Conservation (phyloP, 2,797 vertebrate genomes). For the Coregonus sp. region DNA sequence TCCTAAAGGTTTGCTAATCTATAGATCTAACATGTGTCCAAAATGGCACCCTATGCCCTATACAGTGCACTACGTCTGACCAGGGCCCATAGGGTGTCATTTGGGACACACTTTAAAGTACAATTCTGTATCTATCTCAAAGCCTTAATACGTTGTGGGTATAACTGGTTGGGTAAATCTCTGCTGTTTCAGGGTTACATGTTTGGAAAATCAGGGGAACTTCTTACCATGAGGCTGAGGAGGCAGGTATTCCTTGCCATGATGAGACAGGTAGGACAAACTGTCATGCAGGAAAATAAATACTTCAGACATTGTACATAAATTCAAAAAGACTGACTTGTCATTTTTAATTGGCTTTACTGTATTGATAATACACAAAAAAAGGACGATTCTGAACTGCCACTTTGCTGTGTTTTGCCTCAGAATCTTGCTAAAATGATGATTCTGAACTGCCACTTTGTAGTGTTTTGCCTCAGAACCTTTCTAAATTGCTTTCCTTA, state of each 20-base stretch:
- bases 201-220: conserved; percentile 54
- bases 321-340: conserved; percentile 18
- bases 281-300: conserved; percentile 40
- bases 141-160: neutral
- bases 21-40: neutral
- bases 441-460: conserved; percentile 50
- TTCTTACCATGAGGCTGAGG: conserved; percentile 51
- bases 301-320: conserved; percentile 38
- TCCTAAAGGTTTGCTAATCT: conserved; percentile 41
- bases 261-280: conserved; percentile 55
- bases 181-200: conserved; percentile 37
- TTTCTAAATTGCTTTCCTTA: conserved; percentile 46
- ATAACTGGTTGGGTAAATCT: neutral
- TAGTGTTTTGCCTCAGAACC: conserved; percentile 44
- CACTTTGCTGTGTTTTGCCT: conserved; percentile 53
- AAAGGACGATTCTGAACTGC: conserved; percentile 28
- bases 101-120: no score
- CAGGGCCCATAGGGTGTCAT: neutral
- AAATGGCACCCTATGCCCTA: neutral
- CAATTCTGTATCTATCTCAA: no score
- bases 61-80: neutral
- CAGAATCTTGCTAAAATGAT: conserved; percentile 40
- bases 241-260: conserved; percentile 50
- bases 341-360: conserved; percentile 19
- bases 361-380: neutral